phyloP scores from a whole-genome alignment of 2,113 vertebrate genomes.

The Psephotus haematonotus region DNA sequence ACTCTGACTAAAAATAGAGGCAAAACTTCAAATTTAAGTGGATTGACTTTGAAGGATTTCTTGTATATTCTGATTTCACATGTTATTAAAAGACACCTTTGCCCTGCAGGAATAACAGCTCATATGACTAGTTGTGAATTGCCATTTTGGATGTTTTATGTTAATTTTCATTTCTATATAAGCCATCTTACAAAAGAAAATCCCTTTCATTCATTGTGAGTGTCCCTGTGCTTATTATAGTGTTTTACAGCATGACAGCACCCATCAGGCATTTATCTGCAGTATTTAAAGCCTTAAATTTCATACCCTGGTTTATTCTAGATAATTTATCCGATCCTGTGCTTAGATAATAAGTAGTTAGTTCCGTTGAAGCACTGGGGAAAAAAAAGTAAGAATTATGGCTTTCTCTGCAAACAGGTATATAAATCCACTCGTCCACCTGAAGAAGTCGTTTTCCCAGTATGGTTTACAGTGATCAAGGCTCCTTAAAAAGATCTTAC shows the following conservation, averaged over 20 bases:
- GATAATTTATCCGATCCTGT: not conserved
- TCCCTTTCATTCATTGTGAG: not conserved
- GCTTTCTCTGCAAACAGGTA: not conserved
- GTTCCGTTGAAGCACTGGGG: not conserved
- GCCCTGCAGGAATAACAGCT: not conserved
- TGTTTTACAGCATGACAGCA: not conserved
- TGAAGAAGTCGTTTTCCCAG: not conserved
- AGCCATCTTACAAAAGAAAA: not conserved
- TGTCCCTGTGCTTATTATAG: not conserved
- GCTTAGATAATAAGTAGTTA: not conserved
- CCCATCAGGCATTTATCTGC: not conserved
- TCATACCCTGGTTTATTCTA: not conserved
- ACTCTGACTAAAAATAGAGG: not conserved
- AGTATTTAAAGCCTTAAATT: not conserved
- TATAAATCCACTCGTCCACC: not conserved
- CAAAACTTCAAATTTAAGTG: not conserved
- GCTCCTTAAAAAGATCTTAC: not conserved
- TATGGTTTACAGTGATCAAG: not conserved
- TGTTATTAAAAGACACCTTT: not conserved
- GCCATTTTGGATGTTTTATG: not conserved
- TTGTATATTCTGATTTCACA: not conserved
- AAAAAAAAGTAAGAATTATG: not conserved
- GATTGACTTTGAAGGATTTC: not conserved
- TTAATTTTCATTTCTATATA: not conserved
- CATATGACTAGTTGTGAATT: not conserved